phyloP scores from a whole-genome alignment of 1,140 invertebrate genomes.

The Pogonognathellus flavescens region DNA sequence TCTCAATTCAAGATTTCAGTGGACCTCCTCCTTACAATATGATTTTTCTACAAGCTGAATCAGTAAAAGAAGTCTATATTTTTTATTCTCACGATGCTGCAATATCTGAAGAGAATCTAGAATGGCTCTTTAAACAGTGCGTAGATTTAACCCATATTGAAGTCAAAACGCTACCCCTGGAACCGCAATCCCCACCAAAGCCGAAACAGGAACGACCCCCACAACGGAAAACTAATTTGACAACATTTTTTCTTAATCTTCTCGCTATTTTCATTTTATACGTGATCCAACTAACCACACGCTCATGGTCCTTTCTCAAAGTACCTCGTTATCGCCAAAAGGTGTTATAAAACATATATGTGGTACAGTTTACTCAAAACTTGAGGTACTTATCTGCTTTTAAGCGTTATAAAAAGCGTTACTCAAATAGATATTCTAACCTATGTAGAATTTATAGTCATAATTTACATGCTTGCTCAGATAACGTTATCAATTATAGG shows the following conservation, averaged over 20 bases:
- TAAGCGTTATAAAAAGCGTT: no score
- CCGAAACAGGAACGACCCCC: neutral
- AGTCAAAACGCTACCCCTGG: neutral
- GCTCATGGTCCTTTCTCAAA: no score
- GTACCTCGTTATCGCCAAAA: no score
- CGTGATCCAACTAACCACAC: neutral
- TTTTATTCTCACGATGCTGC: conserved; percentile 1
- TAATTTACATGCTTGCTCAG: no score
- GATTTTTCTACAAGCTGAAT: conserved; percentile 16
- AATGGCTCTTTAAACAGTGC: conserved; percentile 4
- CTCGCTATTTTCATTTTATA: neutral
- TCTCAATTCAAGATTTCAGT: conserved; percentile 25
- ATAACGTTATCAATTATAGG: no score
- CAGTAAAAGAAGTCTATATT: conserved; percentile 5
- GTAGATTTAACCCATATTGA: neutral
- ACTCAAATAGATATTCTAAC: no score
- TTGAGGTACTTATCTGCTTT: no score
- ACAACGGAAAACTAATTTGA: neutral
- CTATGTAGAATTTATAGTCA: no score
- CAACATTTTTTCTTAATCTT: neutral
- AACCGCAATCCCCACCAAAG: neutral
- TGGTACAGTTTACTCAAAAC: no score
- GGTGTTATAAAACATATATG: no score
- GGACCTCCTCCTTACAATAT: conserved; percentile 8
- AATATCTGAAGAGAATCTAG: neutral